Percentiles rank a stretch among this genome's conserved stretches.
These are phyloP conservation scores for Zhuqinia jingwanae DNA, from an alignment of 2,888 invertebrate species.

Conservation along the genomic window DNA sequence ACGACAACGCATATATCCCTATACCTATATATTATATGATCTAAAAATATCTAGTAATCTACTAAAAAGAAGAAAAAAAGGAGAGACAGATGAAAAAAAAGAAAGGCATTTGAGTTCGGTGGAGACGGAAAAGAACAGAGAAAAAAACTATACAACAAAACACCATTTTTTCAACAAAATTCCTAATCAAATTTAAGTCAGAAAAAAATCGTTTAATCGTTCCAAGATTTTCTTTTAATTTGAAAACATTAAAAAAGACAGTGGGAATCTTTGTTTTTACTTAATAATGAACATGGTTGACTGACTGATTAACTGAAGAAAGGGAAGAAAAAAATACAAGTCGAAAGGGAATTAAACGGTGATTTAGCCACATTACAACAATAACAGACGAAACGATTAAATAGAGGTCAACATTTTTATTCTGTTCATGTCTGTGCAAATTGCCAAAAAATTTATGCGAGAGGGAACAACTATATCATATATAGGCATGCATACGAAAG, in stretches of 20 bases:
- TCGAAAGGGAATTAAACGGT: constrained; percentile 65
- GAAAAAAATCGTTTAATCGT: constrained; percentile 22
- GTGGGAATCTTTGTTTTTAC: not conserved
- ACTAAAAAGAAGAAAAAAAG: constrained; percentile 33
- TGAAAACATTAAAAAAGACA: constrained; percentile 28
- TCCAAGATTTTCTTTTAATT: constrained; percentile 39
- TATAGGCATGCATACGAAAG: too few relatives aligned
- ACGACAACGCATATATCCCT: constrained; percentile 34
- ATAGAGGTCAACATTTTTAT: constrained; percentile 71
- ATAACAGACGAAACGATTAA: constrained; percentile 53
- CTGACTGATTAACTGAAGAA: constrained; percentile 15
- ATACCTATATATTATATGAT: not conserved
- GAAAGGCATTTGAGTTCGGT: not conserved
- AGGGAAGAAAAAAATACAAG: not conserved
- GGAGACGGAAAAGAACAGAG: not conserved
- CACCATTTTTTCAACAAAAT: constrained; percentile 16
- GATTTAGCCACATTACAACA: constrained; percentile 70
- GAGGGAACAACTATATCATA: not conserved
- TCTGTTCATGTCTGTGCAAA: constrained; percentile 70
- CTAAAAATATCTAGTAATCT: constrained; percentile 46
- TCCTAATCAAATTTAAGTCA: constrained; percentile 14
- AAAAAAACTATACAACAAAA: not conserved
- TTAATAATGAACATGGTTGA: constrained; percentile 32
- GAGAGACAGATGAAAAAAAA: not conserved
- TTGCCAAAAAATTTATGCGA: constrained; percentile 61